These are phyloP conservation scores for cat (Felis catus) DNA, from an alignment of 2,113 vertebrate species.

Conservation along the genomic window F.catus_Fca126_mat1.0 CM031421.1:1908001-1908500, in stretches of 20 bases:
- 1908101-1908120: background rate
- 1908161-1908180: background rate
- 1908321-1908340: background rate
- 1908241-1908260: background rate
- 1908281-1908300: background rate
- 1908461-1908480: conserved; percentile 94
- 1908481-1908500: conserved; percentile 91
- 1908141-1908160: background rate
- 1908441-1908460: conserved; percentile 92
- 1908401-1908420: background rate
- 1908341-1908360: background rate
- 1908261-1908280: background rate
- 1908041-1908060: background rate
- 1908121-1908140: background rate
- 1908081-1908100: background rate
- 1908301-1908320: background rate
- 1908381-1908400: conserved; percentile 21
- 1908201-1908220: background rate
- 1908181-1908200: conserved; percentile 20
- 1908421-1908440: conserved; percentile 57
- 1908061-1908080: conserved; percentile 29
- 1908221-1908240: background rate
- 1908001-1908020: background rate
- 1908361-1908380: conserved; percentile 37
- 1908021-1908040: background rate